A percentile compares a stretch with the other conserved stretches of the same genome.
Conservation (phyloP, 2,113 vertebrate genomes). For the Dunckerocampus dactyliophorus region DNA sequence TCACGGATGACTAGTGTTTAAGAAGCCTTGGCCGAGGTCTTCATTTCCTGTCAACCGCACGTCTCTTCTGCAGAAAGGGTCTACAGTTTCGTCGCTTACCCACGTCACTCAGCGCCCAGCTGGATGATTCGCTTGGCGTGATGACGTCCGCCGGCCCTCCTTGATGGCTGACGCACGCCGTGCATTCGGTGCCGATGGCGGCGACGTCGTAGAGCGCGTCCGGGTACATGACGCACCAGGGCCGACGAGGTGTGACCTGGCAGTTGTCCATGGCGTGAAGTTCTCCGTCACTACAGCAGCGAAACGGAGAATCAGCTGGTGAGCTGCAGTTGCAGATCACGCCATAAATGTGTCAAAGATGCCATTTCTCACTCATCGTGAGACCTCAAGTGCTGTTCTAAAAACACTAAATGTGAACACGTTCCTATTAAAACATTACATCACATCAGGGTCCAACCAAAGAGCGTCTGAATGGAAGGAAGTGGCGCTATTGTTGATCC, state of each 20-base stretch:
- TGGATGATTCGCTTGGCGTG: neutral
- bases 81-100: conserved; percentile 42
- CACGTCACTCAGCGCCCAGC: conserved; percentile 30
- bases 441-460: too few relatives aligned
- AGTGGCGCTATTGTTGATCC: neutral
- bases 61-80: neutral
- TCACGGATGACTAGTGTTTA: too few relatives aligned
- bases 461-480: neutral
- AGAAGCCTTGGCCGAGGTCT: neutral
- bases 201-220: rapidly evolving
- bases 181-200: conserved; percentile 27
- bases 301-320: neutral
- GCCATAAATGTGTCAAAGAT: too few relatives aligned
- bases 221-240: conserved; percentile 56
- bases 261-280: conserved; percentile 20
- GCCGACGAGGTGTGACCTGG: conserved; percentile 31
- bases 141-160: neutral
- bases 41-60: neutral
- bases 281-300: neutral
- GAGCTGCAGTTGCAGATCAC: neutral
- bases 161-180: neutral
- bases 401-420: too few relatives aligned
- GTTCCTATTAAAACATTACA: too few relatives aligned
- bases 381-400: too few relatives aligned
- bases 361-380: too few relatives aligned